Percentiles rank a stretch among this genome's conserved stretches.
Conservation (phyloP, 2,888 invertebrate species). For the Cecidostiba fungosa region DNA sequence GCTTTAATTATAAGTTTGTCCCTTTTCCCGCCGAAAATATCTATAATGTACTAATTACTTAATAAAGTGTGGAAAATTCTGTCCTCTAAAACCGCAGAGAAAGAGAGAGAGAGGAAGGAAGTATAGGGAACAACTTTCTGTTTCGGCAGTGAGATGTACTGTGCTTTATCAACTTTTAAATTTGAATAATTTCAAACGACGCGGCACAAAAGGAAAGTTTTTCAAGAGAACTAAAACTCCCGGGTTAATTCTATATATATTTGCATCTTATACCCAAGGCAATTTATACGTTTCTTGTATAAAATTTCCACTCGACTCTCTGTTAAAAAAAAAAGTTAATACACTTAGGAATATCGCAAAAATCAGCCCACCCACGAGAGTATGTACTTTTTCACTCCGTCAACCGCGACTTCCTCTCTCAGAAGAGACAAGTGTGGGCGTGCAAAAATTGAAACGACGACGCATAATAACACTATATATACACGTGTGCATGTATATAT, state of each 20-base stretch:
- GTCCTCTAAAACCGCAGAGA: not conserved
- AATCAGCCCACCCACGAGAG: not conserved
- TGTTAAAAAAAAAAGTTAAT: not conserved
- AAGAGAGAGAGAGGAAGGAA: not conserved
- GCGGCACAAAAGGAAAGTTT: constrained; percentile 21
- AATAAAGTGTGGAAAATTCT: not conserved
- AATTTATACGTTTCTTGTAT: not conserved
- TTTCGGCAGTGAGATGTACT: constrained; percentile 17
- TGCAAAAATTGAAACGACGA: constrained; percentile 13
- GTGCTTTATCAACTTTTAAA: constrained; percentile 20
- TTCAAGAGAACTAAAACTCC: not conserved
- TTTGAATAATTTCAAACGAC: constrained; percentile 26
- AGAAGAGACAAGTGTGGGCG: not conserved
- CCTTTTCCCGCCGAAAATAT: not conserved
- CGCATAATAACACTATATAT: not conserved
- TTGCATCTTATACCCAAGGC: not conserved
- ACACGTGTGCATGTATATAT: not conserved
- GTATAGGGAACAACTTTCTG: not conserved
- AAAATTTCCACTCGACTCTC: not conserved
- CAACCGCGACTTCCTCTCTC: not conserved
- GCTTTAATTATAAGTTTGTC: constrained; percentile 7
- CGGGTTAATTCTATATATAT: not conserved
- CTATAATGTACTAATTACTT: not conserved
- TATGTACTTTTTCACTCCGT: not conserved
- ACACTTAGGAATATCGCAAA: not conserved